Evolutionary conservation across 2,888 invertebrate genomes (phyloP).

Genomic region (Euplagia quadripunctaria): DNA sequence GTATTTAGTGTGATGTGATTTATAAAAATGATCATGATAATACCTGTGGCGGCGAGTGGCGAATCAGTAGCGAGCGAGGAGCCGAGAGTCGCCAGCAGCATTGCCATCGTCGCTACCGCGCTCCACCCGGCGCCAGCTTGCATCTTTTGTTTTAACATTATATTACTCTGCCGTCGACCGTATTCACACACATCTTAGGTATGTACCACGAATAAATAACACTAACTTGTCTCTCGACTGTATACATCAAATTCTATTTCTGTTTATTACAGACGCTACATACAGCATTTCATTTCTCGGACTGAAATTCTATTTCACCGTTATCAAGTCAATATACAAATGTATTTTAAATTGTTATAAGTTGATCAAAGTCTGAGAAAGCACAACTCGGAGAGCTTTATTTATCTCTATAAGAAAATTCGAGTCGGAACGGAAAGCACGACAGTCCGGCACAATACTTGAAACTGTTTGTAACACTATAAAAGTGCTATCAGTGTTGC

Average conservation of each 20-base stretch:
- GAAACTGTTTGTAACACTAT: background rate
- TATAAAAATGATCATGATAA: background rate
- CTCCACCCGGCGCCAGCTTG: constrained; percentile 28
- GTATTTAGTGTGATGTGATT: background rate
- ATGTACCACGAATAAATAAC: background rate
- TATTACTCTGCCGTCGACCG: constrained; percentile 22
- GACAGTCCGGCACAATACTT: background rate
- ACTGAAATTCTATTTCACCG: constrained; percentile 3
- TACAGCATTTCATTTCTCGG: constrained; percentile 23
- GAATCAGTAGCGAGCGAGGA: constrained; percentile 19
- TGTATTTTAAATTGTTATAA: background rate
- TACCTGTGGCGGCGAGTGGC: constrained; percentile 22
- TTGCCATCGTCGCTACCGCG: constrained; percentile 34
- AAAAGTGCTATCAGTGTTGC: background rate
- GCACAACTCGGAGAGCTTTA: background rate
- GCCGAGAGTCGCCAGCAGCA: constrained; percentile 38
- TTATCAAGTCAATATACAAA: background rate
- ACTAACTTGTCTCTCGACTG: background rate
- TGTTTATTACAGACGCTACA: constrained; percentile 38
- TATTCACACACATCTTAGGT: constrained; percentile 14
- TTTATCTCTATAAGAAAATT: background rate
- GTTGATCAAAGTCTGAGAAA: background rate
- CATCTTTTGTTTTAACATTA: constrained; percentile 43
- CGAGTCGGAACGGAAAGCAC: background rate
- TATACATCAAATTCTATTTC: constrained; percentile 38